A percentile compares a stretch with the other conserved stretches of the same genome.
Conservation (phyloP, 2,888 invertebrate species). For the Strigamia crassipes region DNA sequence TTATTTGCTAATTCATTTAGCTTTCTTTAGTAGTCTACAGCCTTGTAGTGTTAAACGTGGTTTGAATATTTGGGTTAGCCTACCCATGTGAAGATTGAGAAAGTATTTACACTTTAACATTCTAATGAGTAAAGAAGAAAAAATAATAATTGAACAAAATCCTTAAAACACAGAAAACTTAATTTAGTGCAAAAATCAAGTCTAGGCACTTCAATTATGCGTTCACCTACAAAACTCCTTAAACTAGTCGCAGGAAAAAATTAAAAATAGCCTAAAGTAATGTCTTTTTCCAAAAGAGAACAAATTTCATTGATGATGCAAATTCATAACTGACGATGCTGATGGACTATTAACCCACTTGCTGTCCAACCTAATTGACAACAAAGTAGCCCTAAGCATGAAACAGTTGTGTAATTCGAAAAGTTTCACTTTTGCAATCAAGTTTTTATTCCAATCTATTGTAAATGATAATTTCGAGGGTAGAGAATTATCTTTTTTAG, state of each 20-base stretch:
- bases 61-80: slow-evolving; percentile 26
- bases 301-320: neutral
- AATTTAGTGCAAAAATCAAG: neutral
- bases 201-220: neutral
- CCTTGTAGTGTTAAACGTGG: slow-evolving; percentile 15
- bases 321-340: neutral
- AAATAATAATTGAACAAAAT: neutral
- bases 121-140: neutral
- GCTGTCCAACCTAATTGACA: neutral
- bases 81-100: neutral
- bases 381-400: neutral
- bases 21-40: neutral
- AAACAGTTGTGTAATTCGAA: neutral
- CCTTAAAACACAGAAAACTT: neutral
- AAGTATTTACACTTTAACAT: neutral
- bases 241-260: neutral
- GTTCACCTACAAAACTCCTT: neutral
- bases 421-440: neutral
- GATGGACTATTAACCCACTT: slow-evolving; percentile 27
- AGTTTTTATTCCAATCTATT: neutral
- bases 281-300: neutral
- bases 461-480: too few species aligned
- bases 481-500: neutral
- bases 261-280: neutral
- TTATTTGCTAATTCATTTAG: slow-evolving; percentile 1